Evolutionary conservation across 1,140 invertebrate species (phyloP).

Genomic region (Brachystomella parvula): DNA sequence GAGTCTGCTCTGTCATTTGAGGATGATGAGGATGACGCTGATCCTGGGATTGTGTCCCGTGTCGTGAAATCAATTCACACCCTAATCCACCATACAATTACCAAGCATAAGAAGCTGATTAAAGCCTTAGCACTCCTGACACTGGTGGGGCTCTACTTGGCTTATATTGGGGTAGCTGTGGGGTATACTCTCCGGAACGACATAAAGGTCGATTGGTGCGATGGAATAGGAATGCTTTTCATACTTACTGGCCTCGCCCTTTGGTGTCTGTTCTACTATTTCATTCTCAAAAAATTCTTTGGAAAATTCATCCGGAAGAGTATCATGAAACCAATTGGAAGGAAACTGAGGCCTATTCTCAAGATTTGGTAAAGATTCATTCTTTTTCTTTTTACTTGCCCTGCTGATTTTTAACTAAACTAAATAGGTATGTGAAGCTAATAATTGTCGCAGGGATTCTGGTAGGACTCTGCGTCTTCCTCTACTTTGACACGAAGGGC

Average conservation of each 20-base stretch:
- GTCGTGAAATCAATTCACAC: background rate
- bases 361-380: background rate
- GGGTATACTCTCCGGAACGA: constrained; percentile 4
- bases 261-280: constrained; percentile 56
- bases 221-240: constrained; percentile 65
- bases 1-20: background rate
- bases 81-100: background rate
- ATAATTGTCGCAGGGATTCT: constrained; percentile 1
- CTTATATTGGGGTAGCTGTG: background rate
- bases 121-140: background rate
- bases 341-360: background rate
- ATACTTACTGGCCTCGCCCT: constrained; percentile 57
- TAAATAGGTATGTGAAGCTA: background rate
- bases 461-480: constrained; percentile 28
- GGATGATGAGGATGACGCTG: constrained; percentile 2
- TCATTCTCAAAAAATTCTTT: constrained; percentile 54
- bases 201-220: constrained; percentile 47
- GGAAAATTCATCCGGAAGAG: constrained; percentile 37
- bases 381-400: background rate
- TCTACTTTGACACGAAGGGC: constrained; percentile 41
- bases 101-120: background rate
- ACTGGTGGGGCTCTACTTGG: background rate
- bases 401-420: background rate
- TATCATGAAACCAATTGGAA: constrained; percentile 2
- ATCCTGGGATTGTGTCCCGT: background rate